These are phyloP conservation scores for Tenebrosternarchus preto DNA, from an alignment of 2,113 vertebrate genomes.

Conservation along the genomic window DNA sequence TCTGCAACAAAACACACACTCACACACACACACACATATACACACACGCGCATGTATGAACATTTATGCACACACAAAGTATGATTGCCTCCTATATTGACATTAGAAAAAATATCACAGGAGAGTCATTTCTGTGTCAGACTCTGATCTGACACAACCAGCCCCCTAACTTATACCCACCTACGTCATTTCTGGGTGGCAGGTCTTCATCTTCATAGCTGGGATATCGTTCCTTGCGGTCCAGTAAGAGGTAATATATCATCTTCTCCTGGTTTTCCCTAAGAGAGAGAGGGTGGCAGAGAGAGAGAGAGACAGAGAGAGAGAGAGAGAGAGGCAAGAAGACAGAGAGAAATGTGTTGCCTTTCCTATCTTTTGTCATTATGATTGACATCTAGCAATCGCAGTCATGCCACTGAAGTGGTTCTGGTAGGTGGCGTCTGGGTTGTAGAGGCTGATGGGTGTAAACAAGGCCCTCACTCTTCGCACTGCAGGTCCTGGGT, in stretches of 20 bases:
- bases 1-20: slow-evolving; percentile 65
- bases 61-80: not conserved
- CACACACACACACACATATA: too few relatives aligned
- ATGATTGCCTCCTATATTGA: not conserved
- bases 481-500: slow-evolving; percentile 87
- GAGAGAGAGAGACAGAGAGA: not conserved
- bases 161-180: slow-evolving; percentile 65
- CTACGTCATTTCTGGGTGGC: slow-evolving; percentile 86
- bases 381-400: not conserved
- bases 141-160: not conserved
- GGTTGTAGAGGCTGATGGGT: not conserved
- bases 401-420: not conserved
- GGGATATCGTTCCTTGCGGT: slow-evolving; percentile 90
- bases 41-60: not conserved
- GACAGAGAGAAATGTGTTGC: not conserved
- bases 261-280: slow-evolving; percentile 95
- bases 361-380: not conserved
- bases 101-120: not conserved
- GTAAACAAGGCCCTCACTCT: slow-evolving; percentile 37
- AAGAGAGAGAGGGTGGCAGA: not conserved
- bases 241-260: slow-evolving; percentile 91
- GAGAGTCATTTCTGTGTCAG: not conserved
- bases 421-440: not conserved
- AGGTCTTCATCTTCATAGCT: slow-evolving; percentile 92
- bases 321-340: not conserved